A percentile compares a stretch with the other conserved stretches of the same genome.
These are phyloP conservation scores for Cryptophagus acutangulus DNA, from an alignment of 2,888 invertebrate genomes.

Conservation along the genomic window DNA sequence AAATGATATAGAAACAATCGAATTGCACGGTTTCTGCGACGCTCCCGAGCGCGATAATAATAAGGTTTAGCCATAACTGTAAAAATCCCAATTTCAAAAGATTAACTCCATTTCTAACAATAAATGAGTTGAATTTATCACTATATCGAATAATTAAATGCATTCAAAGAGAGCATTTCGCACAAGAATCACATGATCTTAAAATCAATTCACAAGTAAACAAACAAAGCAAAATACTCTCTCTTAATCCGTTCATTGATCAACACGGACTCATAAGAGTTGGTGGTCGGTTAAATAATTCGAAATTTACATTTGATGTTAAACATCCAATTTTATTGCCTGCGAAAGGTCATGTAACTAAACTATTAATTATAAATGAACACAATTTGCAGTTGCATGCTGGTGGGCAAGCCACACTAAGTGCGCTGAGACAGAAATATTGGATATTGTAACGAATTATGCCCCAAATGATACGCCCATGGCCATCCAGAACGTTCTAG, in stretches of 20 bases:
- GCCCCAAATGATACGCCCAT: too few relatives aligned
- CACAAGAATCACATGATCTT: not conserved
- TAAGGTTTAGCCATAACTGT: too few relatives aligned
- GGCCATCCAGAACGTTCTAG: too few relatives aligned
- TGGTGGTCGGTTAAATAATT: conserved; percentile 13
- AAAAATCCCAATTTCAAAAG: too few relatives aligned
- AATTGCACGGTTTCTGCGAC: conserved; percentile 25
- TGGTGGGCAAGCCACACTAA: conserved; percentile 15
- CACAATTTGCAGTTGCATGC: conserved; percentile 14
- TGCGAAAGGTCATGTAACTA: conserved; percentile 11
- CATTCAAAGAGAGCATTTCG: not conserved
- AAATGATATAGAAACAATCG: not conserved
- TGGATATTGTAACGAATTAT: conserved; percentile 18
- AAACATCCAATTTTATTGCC: conserved; percentile 15
- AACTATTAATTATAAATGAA: conserved; percentile 10
- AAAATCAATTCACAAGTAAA: not conserved
- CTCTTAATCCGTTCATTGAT: conserved; percentile 15
- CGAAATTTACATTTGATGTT: conserved; percentile 4
- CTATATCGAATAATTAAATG: not conserved
- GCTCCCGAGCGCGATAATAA: conserved; percentile 18
- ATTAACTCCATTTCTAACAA: too few relatives aligned
- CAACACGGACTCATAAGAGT: conserved; percentile 14
- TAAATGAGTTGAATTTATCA: not conserved
- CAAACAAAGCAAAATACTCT: not conserved
- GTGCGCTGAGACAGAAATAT: conserved; percentile 11